Evolutionary conservation across 2,113 vertebrate species (phyloP), one percentile per base, ranked within the genome.

Genomic region (Heteronetta atricapilla): DNA sequence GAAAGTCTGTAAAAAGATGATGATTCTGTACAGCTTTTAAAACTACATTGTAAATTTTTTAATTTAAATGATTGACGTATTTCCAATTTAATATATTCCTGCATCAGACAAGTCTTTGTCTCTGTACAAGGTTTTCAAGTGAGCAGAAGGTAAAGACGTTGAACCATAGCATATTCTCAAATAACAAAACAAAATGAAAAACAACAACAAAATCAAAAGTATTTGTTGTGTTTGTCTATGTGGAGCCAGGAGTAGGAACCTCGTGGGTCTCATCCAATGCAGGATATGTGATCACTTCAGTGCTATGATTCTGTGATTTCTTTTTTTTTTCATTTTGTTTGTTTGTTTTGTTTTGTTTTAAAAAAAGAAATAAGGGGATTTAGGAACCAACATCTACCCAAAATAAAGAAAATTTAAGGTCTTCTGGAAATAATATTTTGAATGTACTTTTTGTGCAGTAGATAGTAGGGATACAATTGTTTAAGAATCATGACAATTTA

Each of bases 11-110:
- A 76, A 97, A 96, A 98, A 96, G 97, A 89, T 82, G 34, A 82
- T 55, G 42, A 92, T 97, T 96, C 95, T 94, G 85, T 86, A 81
- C 63, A 53, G 63, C 29, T 73, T 96, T 96, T 81, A 74, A 96
- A 97, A 94, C 84, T 92, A 87, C 8, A 7, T 95, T 95, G 94
- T 97, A 91, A 97, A 94, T 95, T 96, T 59, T 96, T 96, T 93
- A 95, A 94, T 95, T 95, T 89, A 93, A 92, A 89, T 94, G 94
- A 84, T 81, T 97, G 76, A 84, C 80, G 89, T 94, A 79, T 96
- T 94, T 96, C 82, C 77, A 75, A 46, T 96, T 93, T 97, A 95
- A 93, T 98, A 85, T 44, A 31, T 48, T 95, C 88, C 56, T 88
- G 16, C 7, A 8, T 89, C 33, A 89, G 70, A 63, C 31, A 72